Conservation (phyloP, 1,140 invertebrate species). For the Propsilocerus akamusi region DNA sequence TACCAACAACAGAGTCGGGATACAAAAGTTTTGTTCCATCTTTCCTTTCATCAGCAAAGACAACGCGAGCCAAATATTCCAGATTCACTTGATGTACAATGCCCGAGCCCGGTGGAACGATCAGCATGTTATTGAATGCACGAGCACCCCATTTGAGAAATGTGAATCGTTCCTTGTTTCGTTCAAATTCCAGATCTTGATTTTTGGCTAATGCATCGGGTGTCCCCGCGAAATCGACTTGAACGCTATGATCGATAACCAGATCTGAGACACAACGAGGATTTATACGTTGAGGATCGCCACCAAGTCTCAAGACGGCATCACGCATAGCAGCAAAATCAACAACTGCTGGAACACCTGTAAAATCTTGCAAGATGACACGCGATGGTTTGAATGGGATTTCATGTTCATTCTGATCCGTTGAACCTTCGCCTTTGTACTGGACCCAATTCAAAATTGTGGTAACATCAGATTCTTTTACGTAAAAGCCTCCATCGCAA, state of each 20-base stretch:
- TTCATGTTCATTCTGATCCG: constrained; percentile 54
- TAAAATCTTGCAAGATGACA: constrained; percentile 91
- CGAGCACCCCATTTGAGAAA: constrained; percentile 97
- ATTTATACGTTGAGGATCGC: constrained; percentile 87
- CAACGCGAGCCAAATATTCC: constrained; percentile 89
- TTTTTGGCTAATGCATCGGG: constrained; percentile 81
- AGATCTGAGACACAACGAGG: constrained; percentile 93
- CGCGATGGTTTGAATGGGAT: constrained; percentile 89
- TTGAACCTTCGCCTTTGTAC: constrained; percentile 34
- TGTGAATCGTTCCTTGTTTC: constrained; percentile 89
- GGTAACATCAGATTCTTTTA: constrained; percentile 67
- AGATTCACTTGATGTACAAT: constrained; percentile 98
- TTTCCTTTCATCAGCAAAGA: constrained; percentile 51
- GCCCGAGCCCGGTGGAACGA: constrained; percentile 88
- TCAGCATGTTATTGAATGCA: constrained; percentile 90
- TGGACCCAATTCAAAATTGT: constrained; percentile 81
- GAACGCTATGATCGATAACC: constrained; percentile 96
- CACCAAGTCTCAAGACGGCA: constrained; percentile 70
- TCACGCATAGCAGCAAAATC: constrained; percentile 98
- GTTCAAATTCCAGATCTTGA: constrained; percentile 87
- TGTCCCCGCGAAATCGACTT: constrained; percentile 85
- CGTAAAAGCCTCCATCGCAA: constrained; percentile 92
- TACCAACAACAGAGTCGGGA: constrained; percentile 95
- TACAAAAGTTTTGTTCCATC: constrained; percentile 36
- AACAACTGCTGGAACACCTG: constrained; percentile 94